Evolutionary conservation across 2,888 invertebrate species (phyloP), one percentile per base, ranked within the genome.

Genomic region (Chrysomela aeneicollis): DNA sequence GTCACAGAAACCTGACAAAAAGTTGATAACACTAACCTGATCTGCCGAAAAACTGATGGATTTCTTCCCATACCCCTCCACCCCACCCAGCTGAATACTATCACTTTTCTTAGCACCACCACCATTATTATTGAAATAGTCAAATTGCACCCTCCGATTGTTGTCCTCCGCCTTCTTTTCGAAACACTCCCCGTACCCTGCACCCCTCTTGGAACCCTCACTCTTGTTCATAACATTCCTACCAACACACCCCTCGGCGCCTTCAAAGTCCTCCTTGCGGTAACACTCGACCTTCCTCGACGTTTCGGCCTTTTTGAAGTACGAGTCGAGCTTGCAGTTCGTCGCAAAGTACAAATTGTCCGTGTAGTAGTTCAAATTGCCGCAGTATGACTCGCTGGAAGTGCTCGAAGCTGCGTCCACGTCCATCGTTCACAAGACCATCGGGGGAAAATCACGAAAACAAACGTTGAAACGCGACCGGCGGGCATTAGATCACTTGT

Each of bases 11-110:
- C 26, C 4, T 26, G 26, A 26, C 3, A 26, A 26, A 26, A 5
- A 26, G 26, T 26, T 26, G 26, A 26, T 3, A 26, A 26, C 19
- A 73, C 74, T 75, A 71, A 97, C 92, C 86, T 97, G 94, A 74
- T 82, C 83, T 9, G 82, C 78, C 15, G 82, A 81, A 74, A 83
- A 83, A 71, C 80, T 81, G 42, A 82, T 71, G 4, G 78, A 66
- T 65, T 82, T 83, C 69, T 83, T 83, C n/a, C 81, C 82, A 71
- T 77, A 82, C 49, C 73, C 72, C 58, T 82, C 81, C 19, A 79
- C 70, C 65, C 75, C 78, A 64, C 77, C 79, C 55, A 82, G 69
- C 63, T 80, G 79, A 59, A 82, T 81, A 19, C 73, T 73, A 68
- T 68, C 73, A 22, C 73, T 76, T 32, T 67, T 54, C 47, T 65